phyloP scores from a whole-genome alignment of 2,797 vertebrate species.

The Tapera naevia region DNA sequence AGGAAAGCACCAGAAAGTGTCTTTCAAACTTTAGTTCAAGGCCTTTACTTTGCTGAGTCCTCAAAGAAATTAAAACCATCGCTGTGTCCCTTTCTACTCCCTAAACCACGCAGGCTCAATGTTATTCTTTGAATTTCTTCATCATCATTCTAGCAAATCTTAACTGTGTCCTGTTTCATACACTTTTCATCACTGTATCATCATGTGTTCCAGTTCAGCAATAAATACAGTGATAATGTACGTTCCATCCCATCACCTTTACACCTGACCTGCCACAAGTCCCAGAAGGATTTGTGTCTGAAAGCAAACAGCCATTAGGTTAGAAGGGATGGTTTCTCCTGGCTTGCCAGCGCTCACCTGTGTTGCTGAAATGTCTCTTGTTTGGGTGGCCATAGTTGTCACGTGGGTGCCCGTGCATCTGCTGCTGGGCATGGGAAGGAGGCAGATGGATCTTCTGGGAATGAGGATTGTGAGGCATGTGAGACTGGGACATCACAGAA shows the following conservation, averaged over 20 bases:
- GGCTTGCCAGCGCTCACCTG: conserved; percentile 57
- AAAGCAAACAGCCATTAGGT: neutral
- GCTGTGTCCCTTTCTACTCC: neutral
- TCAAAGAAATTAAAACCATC: neutral
- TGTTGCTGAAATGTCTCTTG: conserved; percentile 91
- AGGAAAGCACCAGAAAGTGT: neutral
- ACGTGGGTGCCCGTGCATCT: conserved; percentile 88
- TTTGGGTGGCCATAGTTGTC: conserved; percentile 85
- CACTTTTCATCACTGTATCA: neutral
- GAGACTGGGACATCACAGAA: conserved; percentile 81
- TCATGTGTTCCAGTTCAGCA: neutral
- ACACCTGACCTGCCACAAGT: neutral
- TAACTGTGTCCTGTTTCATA: neutral
- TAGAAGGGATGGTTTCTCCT: neutral
- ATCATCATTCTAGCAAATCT: neutral
- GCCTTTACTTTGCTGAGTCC: neutral
- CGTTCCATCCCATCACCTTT: neutral
- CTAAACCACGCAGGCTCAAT: accelerated
- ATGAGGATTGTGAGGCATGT: conserved; percentile 74
- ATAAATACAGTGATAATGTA: neutral
- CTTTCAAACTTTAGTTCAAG: neutral
- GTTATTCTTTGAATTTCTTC: neutral
- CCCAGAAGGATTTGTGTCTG: neutral
- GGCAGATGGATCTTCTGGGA: conserved; percentile 81
- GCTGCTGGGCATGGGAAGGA: conserved; percentile 79